Percentiles rank a stretch among this genome's conserved stretches.
These are phyloP conservation scores for Oreochromis aureus DNA, from an alignment of 2,113 vertebrate species.

Conservation along the genomic window DNA sequence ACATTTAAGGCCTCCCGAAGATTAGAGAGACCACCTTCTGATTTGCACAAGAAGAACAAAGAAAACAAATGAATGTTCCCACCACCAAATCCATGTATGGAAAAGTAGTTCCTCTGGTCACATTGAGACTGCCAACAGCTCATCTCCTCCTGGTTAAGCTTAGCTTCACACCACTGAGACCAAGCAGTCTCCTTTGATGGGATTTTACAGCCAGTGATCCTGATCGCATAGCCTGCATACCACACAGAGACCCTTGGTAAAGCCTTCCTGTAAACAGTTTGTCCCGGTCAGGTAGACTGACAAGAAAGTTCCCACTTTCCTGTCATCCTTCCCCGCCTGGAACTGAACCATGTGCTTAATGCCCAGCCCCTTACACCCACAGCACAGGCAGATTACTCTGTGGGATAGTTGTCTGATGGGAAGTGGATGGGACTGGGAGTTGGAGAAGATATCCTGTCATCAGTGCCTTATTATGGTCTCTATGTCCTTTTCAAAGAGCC, in stretches of 20 bases:
- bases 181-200: slow-evolving; percentile 59
- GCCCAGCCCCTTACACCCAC: not conserved
- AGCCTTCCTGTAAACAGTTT: slow-evolving; percentile 40
- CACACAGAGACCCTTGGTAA: slow-evolving; percentile 33
- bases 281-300: not conserved
- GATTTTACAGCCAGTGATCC: slow-evolving; percentile 65
- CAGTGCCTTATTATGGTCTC: slow-evolving; percentile 67
- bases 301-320: not conserved
- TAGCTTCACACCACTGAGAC: slow-evolving; percentile 44
- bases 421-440: slow-evolving; percentile 4
- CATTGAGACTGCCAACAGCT: slow-evolving; percentile 21
- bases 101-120: slow-evolving; percentile 17
- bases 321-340: not conserved
- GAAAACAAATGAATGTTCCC: not conserved
- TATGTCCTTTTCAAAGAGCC: slow-evolving; percentile 64
- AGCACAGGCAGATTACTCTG: not conserved
- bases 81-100: not conserved
- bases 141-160: slow-evolving; percentile 48
- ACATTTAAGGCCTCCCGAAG: not conserved
- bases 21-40: slow-evolving; percentile 5
- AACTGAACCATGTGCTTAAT: not conserved
- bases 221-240: slow-evolving; percentile 60
- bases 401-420: not conserved
- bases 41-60: not conserved
- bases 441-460: slow-evolving; percentile 67